Evolutionary conservation across 2,113 vertebrate genomes (phyloP).

Genomic region (Ranitomeya variabilis): DNA sequence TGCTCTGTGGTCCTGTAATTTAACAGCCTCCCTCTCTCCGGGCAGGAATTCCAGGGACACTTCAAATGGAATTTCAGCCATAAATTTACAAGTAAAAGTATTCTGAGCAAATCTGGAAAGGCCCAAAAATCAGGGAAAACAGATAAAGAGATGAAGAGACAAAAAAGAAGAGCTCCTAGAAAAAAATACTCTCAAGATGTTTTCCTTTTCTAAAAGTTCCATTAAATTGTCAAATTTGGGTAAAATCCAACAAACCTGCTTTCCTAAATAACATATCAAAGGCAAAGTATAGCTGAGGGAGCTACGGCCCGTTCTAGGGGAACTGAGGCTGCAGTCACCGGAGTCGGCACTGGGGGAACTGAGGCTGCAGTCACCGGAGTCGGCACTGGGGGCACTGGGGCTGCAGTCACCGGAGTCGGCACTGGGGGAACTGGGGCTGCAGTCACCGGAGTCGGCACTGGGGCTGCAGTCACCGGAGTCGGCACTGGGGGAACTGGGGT

Average conservation of each 20-base stretch:
- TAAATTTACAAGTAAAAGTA: not conserved
- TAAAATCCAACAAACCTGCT: not conserved
- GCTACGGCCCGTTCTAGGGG: not conserved
- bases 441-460: not conserved
- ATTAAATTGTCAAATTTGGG: not conserved
- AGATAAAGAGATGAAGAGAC: not conserved
- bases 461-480: not conserved
- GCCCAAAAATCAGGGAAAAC: not conserved
- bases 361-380: not conserved
- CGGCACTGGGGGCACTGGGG: not conserved
- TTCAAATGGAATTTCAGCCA: not conserved
- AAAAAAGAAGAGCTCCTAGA: not conserved
- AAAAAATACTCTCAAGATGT: not conserved
- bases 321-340: not conserved
- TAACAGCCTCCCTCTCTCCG: not conserved
- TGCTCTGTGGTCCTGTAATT: conserved; percentile 10
- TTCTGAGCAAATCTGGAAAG: not conserved
- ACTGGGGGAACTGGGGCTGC: not conserved
- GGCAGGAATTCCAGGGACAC: not conserved
- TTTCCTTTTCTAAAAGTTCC: not conserved
- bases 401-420: not conserved
- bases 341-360: not conserved
- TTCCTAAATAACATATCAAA: no score
- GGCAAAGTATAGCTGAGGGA: not conserved
- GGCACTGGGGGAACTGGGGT: not conserved